Evolutionary conservation across 2,888 invertebrate genomes (phyloP), one percentile per base, ranked within the genome.

Genomic region (Exocentrus adspersus): DNA sequence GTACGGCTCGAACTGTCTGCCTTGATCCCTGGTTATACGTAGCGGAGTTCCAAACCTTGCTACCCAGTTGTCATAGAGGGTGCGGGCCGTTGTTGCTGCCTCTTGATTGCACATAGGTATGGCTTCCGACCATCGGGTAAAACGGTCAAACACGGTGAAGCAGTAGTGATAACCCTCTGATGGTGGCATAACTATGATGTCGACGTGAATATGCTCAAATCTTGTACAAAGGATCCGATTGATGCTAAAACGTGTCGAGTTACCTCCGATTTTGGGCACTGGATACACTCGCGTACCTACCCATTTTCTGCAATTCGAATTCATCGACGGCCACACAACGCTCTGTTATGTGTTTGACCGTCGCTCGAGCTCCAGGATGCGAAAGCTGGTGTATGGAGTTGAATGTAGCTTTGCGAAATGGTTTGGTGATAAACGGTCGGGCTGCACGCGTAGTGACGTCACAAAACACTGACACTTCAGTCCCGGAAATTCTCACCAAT

Each of bases 291-390:
- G n/a, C n/a, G n/a, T n/a, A n/a, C n/a, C n/a, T n/a, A n/a, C 53
- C 77, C 79, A 80, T 76, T 76, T 2, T 75, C 74, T 51, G 77
- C 78, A 1, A 70, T 83, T 79, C 2, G 62, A 64, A 0, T 77
- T 74, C 0, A 82, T 72, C 1, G 71, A 70, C 1, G 80, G 81
- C 82, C 82, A 82, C 0, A 82, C 77, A 82, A 0, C 79, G 71
- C 19, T 78, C 37, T 0, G 77, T 48, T 0, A 82, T 69, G 1
- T 81, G 42, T 10, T 71, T 74, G 1, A 58, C 53, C 1, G 76
- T 75, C 0, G 71, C 69, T 1, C 14, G 9, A 0, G 64, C 57
- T 0, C 79, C 78, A 4, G 78, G 76, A 53, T 79, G 80, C 2
- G 73, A 64, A 1, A 78, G 57, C 0, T 62, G 57, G 58, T 80